Conservation (phyloP, 1,140 invertebrate species). For the Neoseiulus cucumeris region DNA sequence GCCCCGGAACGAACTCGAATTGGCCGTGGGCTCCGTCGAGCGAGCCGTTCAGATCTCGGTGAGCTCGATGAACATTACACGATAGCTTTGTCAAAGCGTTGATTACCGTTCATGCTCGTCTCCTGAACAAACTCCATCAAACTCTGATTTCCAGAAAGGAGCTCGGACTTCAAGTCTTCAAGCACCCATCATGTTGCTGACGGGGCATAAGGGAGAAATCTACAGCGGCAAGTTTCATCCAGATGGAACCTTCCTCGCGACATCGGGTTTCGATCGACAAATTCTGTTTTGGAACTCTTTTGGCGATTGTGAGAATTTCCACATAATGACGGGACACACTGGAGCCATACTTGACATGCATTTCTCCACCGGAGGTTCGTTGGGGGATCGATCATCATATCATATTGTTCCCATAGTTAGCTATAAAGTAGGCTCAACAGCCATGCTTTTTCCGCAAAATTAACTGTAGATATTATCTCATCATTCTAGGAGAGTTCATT, state of each 20-base stretch:
- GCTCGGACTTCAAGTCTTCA: slow-evolving; percentile 59
- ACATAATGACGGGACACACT: slow-evolving; percentile 61
- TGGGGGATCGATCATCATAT: slow-evolving; percentile 12
- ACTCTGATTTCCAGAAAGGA: not conserved
- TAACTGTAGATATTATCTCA: not conserved
- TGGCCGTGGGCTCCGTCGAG: not conserved
- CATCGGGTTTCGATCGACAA: slow-evolving; percentile 85
- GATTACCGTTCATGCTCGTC: not conserved
- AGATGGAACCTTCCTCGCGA: slow-evolving; percentile 77
- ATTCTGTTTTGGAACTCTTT: slow-evolving; percentile 95
- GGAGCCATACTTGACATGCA: slow-evolving; percentile 91
- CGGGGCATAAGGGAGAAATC: slow-evolving; percentile 92
- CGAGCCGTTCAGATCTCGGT: not conserved
- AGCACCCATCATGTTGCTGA: slow-evolving; percentile 86
- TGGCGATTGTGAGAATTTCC: slow-evolving; percentile 93
- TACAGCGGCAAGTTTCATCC: slow-evolving; percentile 85
- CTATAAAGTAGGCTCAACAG: too few species aligned
- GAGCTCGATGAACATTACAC: not conserved
- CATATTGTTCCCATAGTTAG: not conserved
- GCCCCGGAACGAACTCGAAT: not conserved
- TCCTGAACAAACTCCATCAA: not conserved
- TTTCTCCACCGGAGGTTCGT: slow-evolving; percentile 73
- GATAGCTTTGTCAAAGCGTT: not conserved
- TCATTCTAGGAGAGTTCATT: slow-evolving; percentile 37
- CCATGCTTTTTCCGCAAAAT: too few species aligned